Base-by-base conservation (phyloP, 35 echinoderm and acorn worm genomes). In the Anneissia japonica region DNA sequence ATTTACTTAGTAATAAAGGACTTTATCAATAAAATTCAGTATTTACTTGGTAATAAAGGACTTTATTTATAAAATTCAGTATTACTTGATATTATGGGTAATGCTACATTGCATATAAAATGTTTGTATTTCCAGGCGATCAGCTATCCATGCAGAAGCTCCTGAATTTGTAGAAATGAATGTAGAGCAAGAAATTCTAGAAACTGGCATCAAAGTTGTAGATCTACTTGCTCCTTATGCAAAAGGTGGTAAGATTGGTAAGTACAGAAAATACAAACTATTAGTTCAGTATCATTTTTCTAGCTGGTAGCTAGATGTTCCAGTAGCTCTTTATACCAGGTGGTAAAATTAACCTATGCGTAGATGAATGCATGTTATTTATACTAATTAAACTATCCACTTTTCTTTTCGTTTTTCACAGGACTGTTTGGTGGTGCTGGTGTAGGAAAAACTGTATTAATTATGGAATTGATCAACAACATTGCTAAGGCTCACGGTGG, bases 381-480 rank as follows among this genome's bases (percentile, higher is more conserved):
- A 30, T n/a, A 12, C 31, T 81, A 37, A 23, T 39, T 83, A 16
- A 9, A 9, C n/a, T 76, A 76, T 76, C 10, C 10, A 33, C 78
- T 36, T 30, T 81, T 36, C 3, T 39, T 16, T 38, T 2, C 11
- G 33, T 83, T 90, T 19, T 91, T 14, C 37, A 0, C 51, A 99
- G 96, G 96, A 79, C 96, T 99, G 3, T 99, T 99, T 40, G 96
- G 96, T 46, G 96, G 96, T 76, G 96, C 96, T 84, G 96, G 96
- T 89, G 96, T 99, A 31, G 96, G 96, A 74, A 99, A 99, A 89
- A 99, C 96, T 78, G 96, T 99, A 84, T 79, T 99, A 34, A 99
- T 99, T 83, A 99, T 99, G 96, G 96, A 99, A 86, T 87, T 99
- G 85, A 99, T 99, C 77, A 99, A 99, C 92, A 99, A 99, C n/a